Conservation (phyloP, 2,113 vertebrate genomes). For the Mugil cephalus region DNA sequence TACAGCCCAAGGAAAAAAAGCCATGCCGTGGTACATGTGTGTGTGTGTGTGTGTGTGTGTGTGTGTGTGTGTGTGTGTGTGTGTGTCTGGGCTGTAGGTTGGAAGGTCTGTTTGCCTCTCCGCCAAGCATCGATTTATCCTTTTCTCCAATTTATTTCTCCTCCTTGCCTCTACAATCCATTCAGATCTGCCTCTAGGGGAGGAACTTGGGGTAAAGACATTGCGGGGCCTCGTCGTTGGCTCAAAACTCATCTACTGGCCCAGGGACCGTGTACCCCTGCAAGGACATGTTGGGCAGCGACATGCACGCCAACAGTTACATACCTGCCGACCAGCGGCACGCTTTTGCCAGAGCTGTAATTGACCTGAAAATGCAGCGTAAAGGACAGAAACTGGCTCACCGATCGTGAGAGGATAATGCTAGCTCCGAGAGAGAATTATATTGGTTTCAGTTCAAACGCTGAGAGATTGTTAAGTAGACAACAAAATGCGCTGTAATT, state of each 20-base stretch:
- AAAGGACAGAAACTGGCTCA: conserved; percentile 35
- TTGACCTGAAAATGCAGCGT: conserved; percentile 54
- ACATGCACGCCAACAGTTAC: conserved; percentile 39
- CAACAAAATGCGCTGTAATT: conserved; percentile 37
- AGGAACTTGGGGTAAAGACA: conserved; percentile 76
- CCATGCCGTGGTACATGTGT: conserved; percentile 49
- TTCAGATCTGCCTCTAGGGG: conserved; percentile 82
- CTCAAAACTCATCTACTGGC: conserved; percentile 69
- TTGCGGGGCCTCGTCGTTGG: conserved; percentile 53
- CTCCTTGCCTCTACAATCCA: conserved; percentile 79
- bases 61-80: conserved; percentile 40
- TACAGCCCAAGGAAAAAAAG: conserved; percentile 81
- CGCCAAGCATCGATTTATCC: conserved; percentile 85
- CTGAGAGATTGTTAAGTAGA: conserved; percentile 41
- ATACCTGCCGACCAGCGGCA: conserved; percentile 43
- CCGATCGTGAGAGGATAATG: conserved; percentile 20
- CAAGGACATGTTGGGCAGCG: conserved; percentile 69
- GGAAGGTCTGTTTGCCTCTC: conserved; percentile 83
- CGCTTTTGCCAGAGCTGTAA: conserved; percentile 48
- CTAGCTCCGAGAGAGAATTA: conserved; percentile 30
- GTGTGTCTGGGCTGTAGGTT: conserved; percentile 76
- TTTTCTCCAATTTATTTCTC: conserved; percentile 86
- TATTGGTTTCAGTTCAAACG: conserved; percentile 39
- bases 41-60: conserved; percentile 31
- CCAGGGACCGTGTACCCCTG: conserved; percentile 52